Base-by-base conservation (phyloP, 2,797 vertebrate genomes). In the Tadarida brasiliensis region DNA sequence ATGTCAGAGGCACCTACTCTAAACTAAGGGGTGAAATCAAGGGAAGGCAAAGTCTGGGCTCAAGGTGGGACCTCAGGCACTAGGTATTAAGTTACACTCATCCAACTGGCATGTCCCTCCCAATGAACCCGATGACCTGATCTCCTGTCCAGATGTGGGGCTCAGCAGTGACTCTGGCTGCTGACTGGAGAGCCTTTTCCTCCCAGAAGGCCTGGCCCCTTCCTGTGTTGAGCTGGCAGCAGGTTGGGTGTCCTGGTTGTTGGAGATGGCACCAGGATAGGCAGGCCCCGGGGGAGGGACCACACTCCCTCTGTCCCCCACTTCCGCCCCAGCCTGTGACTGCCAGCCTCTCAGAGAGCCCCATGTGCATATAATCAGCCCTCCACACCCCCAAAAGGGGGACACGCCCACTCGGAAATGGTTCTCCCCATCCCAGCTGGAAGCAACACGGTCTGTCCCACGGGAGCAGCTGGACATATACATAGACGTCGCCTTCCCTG, bases 391-490 rank as follows among this genome's bases (percentile, higher is more conserved):
- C 49, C 0, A 17, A 44, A 61, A 84, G 76, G 85, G 76, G 65
- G 61, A 65, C 65, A 47, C 0, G 0, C 30, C 22, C 94, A 65
- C 47, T 82, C 1, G 11, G 90, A 92, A 96, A 78, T 33, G 78
- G 87, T 51, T 90, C 81, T 33, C 84, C 86, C 85, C 24, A 15
- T 33, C 84, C 76, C 88, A 20, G 65, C 15, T 12, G 33, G 63
- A 68, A 95, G 92, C 67, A 30, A 30, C 10, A 73, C 70, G 57
- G 94, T 77, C 93, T 87, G 95, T 70, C 78, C 90, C 82, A 95
- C 97, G 94, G 98, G 98, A 98, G 97, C 97, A 86, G 98, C 96
- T 97, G 97, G 97, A 92, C 97, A 95, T 97, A 97, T 97, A 97
- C 97, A 96, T 97, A 98, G 97, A 98, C 90, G 97, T 97, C 96